These are phyloP conservation scores for Idris sp. DNA, from an alignment of 1,140 invertebrate genomes.

Conservation along the genomic window DNA sequence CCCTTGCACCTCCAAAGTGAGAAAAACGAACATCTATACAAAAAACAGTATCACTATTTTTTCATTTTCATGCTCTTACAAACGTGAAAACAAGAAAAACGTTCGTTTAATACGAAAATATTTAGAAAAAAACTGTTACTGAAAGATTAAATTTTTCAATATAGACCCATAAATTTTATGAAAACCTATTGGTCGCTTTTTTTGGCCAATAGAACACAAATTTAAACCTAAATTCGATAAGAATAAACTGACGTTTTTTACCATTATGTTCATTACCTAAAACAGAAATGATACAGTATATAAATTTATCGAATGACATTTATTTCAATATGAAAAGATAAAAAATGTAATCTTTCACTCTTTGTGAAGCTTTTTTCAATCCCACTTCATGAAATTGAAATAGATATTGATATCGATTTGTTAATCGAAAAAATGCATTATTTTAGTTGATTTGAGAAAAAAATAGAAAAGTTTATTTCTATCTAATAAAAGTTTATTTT, in stretches of 20 bases:
- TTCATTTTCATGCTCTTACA: conserved; percentile 22
- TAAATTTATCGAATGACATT: conserved; percentile 35
- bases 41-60: conserved; percentile 48
- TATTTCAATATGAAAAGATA: conserved; percentile 29
- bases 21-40: conserved; percentile 56
- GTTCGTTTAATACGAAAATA: conserved; percentile 31
- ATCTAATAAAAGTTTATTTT: conserved; percentile 23
- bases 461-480: conserved; percentile 21
- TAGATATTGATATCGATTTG: conserved; percentile 49
- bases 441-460: conserved; percentile 27
- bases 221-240: too few relatives aligned
- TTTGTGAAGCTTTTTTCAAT: conserved; percentile 39
- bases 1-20: conserved; percentile 81
- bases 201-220: too few relatives aligned
- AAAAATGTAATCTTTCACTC: conserved; percentile 47
- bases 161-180: conserved; percentile 21
- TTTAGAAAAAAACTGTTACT: conserved; percentile 1
- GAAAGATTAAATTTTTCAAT: conserved; percentile 36
- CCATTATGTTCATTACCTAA: conserved; percentile 26
- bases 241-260: conserved; percentile 31
- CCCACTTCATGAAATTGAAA: conserved; percentile 32
- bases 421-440: conserved; percentile 41
- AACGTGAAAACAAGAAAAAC: conserved; percentile 23
- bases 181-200: conserved; percentile 7
- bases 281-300: conserved; percentile 7